Base-by-base conservation (phyloP, 1,140 invertebrate genomes). In the Drosophila rhopaloa region DNA sequence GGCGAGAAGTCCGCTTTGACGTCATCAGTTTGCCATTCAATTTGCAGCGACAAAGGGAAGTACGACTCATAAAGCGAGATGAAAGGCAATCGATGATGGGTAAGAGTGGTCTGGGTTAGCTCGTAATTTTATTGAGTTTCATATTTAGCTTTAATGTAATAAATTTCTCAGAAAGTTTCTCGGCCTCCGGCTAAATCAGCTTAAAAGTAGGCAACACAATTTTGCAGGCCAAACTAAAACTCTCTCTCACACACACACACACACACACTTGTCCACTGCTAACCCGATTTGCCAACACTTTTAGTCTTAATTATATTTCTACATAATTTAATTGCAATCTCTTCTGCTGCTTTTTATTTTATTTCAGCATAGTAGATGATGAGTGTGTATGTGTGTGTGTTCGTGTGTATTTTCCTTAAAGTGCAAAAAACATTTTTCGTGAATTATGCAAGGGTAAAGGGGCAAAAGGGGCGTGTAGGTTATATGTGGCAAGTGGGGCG, bases 41-140 rank as follows among this genome's bases (percentile, higher is more conserved):
- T 85, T 85, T 85, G 75, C 82, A 81, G 73, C 76, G 73, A 85
- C 81, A 77, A 84, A 74, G 79, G 81, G 66, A 84, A 84, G 80
- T 85, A 81, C 77, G 58, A 61, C 81, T 85, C 78, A 81, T 77
- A 70, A 86, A 78, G 65, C 60, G 57, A 85, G 82, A 85, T 85
- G 83, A 85, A 85, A 85, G 82, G 44, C 50, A 60, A 55, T 72
- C 63, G 55, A 41, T 76, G 50, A 61, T 70, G 81, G 63, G 47
- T 60, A 44, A 70, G 37, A 66, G 32, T 68, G 29, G 41, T 44
- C 24, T 54, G 29, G 14, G 16, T 29, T 19, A 16, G 27, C 37
- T 35, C 10, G 40, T 60, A n/a, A 53, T 67, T 53, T 46, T 38
- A 65, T 70, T 38, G 41, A 70, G 54, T 70, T 68, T 68, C 41